Evolutionary conservation across 2,888 invertebrate species (phyloP).

Genomic region (Spialia ferax): DNA sequence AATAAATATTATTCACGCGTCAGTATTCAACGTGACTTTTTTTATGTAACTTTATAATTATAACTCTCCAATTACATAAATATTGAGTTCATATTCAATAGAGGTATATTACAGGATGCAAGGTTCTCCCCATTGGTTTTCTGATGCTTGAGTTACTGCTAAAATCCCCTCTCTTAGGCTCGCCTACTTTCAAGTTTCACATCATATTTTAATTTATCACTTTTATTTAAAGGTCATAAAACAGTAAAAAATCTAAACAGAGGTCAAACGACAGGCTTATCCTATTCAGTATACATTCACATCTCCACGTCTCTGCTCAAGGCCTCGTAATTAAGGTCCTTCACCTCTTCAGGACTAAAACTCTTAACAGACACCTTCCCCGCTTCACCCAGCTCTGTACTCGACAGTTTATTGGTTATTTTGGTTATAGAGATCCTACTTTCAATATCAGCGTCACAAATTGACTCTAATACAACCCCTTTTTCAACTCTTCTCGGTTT

Average conservation of each 20-base stretch:
- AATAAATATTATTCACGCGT: too few relatives aligned
- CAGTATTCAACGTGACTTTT: too few relatives aligned
- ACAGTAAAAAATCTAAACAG: slow-evolving; percentile 19
- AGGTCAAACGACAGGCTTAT: slow-evolving; percentile 43
- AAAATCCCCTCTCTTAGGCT: too few relatives aligned
- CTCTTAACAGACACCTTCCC: slow-evolving; percentile 68
- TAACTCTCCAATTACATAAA: too few relatives aligned
- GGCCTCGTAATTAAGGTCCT: slow-evolving; percentile 72
- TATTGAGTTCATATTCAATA: too few relatives aligned
- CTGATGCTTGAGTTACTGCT: too few relatives aligned
- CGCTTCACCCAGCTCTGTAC: slow-evolving; percentile 69
- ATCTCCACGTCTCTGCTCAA: slow-evolving; percentile 77
- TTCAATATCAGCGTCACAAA: slow-evolving; percentile 78
- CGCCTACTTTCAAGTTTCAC: too few relatives aligned
- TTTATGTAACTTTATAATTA: too few relatives aligned
- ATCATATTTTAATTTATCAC: too few relatives aligned
- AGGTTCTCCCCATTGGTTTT: too few relatives aligned
- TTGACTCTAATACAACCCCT: slow-evolving; percentile 69
- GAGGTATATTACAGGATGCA: too few relatives aligned
- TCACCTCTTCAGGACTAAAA: slow-evolving; percentile 76
- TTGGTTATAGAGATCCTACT: slow-evolving; percentile 84
- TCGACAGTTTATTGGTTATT: slow-evolving; percentile 79
- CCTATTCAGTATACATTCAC: slow-evolving; percentile 54
- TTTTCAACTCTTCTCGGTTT: slow-evolving; percentile 77
- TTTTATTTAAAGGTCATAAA: background rate